Base-by-base conservation (phyloP, 2,113 vertebrate genomes). In the Philantomba maxwellii region DNA sequence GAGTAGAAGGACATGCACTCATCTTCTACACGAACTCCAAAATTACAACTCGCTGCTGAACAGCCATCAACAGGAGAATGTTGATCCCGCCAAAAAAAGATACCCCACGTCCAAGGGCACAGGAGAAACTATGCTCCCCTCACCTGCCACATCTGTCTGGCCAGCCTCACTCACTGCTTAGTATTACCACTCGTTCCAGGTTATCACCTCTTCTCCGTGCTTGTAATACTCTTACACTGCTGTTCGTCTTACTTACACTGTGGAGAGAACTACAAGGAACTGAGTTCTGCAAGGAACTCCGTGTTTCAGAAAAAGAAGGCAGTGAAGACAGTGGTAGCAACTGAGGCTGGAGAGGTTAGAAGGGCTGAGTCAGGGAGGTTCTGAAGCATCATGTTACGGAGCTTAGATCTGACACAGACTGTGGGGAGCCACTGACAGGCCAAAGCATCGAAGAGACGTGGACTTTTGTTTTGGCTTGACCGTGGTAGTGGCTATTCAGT, bases 1-100 rank as follows among this genome's bases (percentile, higher is more conserved):
- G 19, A 39, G n/a, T 6, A 39, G 19, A 39, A 39, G 66, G 66
- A 39, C 66, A 6, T 11, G 9, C 0, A 1, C n/a, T 70, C 19
- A 36, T 70, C 66, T 70, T 70, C 64, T 70, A n/a, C n/a, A 70
- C 0, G 2, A 23, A 23, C n/a, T 70, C 64, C 66, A 23, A 5
- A 39, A 70, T 39, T 39, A 21, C 19, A 70, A 6, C 66, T 39
- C 2, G 1, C 5, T 1, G n/a, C n/a, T 39, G 5, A 23, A 39
- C 10, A 70, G 66, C n/a, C 19, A 3, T 23, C 2, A 0, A 39
- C 19, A 39, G 19, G 19, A 6, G n/a, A 70, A 39, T 70, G n/a
- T 3, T 70, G 19, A 39, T 39, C n/a, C n/a, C 19, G 0, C 66
- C 66, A 39, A 6, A 23, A 10, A 6, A 70, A 36, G n/a, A 36